Base-by-base conservation (phyloP, 2,888 invertebrate species). In the Aethes cnicana region DNA sequence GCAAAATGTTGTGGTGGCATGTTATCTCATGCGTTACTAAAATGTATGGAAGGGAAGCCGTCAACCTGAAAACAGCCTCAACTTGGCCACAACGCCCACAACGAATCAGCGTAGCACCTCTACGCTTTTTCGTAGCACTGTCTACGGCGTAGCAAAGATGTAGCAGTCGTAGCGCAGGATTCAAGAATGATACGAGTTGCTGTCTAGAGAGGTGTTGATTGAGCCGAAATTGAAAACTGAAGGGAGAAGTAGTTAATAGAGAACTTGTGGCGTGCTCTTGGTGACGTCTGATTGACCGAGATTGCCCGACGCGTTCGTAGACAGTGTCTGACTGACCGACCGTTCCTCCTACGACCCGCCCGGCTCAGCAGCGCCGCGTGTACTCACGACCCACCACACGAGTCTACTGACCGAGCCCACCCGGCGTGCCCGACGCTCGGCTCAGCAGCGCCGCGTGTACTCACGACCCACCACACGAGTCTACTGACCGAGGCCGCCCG, bases 141-240 rank as follows among this genome's bases (percentile, higher is more conserved):
- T 32, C 30, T 32, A 32, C 30, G 30, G 8, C 8, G 30, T 32
- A 32, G 30, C 30, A 8, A 23, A n/a, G n/a, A n/a, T n/a, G n/a
- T n/a, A n/a, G n/a, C n/a, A n/a, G n/a, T n/a, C n/a, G n/a, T n/a
- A n/a, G n/a, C n/a, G n/a, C n/a, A n/a, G n/a, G n/a, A n/a, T n/a
- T n/a, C n/a, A n/a, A n/a, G n/a, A n/a, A n/a, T n/a, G n/a, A n/a
- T n/a, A n/a, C n/a, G n/a, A n/a, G n/a, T n/a, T n/a, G n/a, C n/a
- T n/a, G n/a, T n/a, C n/a, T n/a, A n/a, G n/a, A n/a, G n/a, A n/a
- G n/a, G n/a, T n/a, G n/a, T n/a, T n/a, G n/a, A n/a, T n/a, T n/a
- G n/a, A n/a, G n/a, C n/a, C n/a, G n/a, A n/a, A n/a, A n/a, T n/a
- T n/a, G n/a, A n/a, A n/a, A n/a, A n/a, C n/a, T n/a, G n/a, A n/a